Conservation (phyloP, 2,888 invertebrate genomes). For the Philonicus albiceps region DNA sequence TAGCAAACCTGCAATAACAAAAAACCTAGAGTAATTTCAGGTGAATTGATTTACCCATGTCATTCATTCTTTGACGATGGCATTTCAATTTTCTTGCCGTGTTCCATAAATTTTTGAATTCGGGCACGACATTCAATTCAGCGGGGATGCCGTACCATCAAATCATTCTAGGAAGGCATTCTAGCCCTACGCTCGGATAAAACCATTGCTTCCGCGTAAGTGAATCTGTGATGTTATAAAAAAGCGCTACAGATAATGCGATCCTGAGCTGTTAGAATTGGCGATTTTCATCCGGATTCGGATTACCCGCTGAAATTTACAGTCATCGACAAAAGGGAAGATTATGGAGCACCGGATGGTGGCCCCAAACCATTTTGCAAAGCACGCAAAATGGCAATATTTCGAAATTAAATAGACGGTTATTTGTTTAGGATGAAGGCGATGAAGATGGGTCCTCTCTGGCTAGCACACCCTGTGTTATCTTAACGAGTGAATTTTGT, state of each 20-base stretch:
- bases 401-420: not conserved
- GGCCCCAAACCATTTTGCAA: not conserved
- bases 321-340: not conserved
- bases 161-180: no score
- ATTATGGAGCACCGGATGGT: not conserved
- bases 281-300: not conserved
- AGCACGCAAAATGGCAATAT: not conserved
- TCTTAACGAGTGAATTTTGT: not conserved
- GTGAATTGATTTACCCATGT: conserved; percentile 25
- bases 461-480: not conserved
- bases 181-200: no score
- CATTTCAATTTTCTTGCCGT: conserved; percentile 13
- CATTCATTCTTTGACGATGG: conserved; percentile 22
- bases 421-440: not conserved
- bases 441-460: not conserved
- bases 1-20: not conserved
- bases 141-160: not conserved
- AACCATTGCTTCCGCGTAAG: not conserved
- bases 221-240: not conserved
- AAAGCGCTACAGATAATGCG: not conserved
- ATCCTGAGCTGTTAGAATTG: not conserved
- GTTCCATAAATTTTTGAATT: not conserved
- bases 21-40: not conserved
- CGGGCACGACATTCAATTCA: not conserved
- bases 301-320: not conserved